These are phyloP conservation scores for Platichthys flesus DNA, from an alignment of 2,113 vertebrate species.

Conservation along the genomic window DNA sequence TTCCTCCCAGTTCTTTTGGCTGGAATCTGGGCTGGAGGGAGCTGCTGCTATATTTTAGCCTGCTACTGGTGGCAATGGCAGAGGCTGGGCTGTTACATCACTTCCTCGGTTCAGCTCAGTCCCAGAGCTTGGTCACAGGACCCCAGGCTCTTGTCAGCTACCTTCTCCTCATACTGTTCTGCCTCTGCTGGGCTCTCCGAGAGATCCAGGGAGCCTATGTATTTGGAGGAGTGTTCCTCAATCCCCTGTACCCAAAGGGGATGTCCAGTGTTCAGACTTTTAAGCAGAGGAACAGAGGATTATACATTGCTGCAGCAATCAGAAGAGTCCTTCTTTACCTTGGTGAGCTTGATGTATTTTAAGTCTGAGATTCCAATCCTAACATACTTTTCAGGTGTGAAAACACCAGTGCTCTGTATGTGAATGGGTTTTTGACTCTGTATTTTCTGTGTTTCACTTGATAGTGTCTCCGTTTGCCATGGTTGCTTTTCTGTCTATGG, in stretches of 20 bases:
- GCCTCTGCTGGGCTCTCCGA: constrained; percentile 86
- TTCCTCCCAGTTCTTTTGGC: constrained; percentile 67
- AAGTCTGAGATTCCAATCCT: background rate
- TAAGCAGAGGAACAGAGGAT: constrained; percentile 86
- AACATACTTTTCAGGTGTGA: background rate
- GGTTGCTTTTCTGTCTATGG: constrained; percentile 94
- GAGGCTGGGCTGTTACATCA: constrained; percentile 90
- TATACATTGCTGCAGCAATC: constrained; percentile 87
- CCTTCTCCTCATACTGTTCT: constrained; percentile 87
- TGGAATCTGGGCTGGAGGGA: constrained; percentile 85
- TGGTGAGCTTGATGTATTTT: constrained; percentile 82
- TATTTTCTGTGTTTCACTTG: constrained; percentile 65
- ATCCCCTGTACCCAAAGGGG: constrained; percentile 94
- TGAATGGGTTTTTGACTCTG: constrained; percentile 12
- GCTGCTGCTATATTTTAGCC: constrained; percentile 81
- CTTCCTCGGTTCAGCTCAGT: constrained; percentile 72
- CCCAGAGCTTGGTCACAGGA: constrained; percentile 73
- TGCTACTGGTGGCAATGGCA: constrained; percentile 84
- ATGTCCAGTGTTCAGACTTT: constrained; percentile 86
- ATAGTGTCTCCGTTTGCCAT: constrained; percentile 94
- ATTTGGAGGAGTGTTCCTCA: constrained; percentile 91
- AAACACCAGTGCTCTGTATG: background rate
- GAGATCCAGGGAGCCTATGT: constrained; percentile 92
- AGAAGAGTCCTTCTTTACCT: constrained; percentile 91
- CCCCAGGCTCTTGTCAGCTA: constrained; percentile 87